Evolutionary conservation across 92 coral and sea anemone genomes (phyloP).

Genomic region (Palythoa grandis): DNA sequence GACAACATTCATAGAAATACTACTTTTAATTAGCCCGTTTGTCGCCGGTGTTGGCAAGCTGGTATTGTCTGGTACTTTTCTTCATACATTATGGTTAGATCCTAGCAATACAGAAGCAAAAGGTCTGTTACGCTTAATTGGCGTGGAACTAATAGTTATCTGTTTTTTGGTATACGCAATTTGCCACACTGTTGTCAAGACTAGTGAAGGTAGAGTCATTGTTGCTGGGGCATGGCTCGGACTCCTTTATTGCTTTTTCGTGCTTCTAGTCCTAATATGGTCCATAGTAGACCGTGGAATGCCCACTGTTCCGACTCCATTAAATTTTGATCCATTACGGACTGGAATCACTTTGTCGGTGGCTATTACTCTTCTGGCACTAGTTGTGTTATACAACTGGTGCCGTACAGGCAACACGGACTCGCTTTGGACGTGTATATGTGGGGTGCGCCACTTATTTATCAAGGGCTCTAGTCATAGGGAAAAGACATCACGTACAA

Average conservation of each 20-base stretch:
- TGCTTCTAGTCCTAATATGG: constrained; percentile 21
- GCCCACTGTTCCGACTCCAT: neutral
- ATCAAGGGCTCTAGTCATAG: neutral
- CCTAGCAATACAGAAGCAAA: constrained; percentile 25
- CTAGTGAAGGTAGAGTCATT: constrained; percentile 17
- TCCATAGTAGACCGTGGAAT: neutral
- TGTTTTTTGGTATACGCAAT: constrained; percentile 18
- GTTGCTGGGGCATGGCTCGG: constrained; percentile 8
- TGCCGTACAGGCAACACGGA: neutral
- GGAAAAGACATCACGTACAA: constrained; percentile 22
- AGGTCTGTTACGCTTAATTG: constrained; percentile 13
- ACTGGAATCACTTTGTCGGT: constrained; percentile 15
- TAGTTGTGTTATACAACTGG: constrained; percentile 2
- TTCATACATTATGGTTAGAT: constrained; percentile 19
- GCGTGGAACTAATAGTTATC: constrained; percentile 27
- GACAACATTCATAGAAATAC: neutral
- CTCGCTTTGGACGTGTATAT: constrained; percentile 18
- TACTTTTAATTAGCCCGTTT: constrained; percentile 15
- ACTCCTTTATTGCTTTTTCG: constrained; percentile 20
- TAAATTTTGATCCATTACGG: constrained; percentile 21
- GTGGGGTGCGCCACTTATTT: constrained; percentile 24
- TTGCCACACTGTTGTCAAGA: constrained; percentile 29
- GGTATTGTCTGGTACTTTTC: constrained; percentile 31
- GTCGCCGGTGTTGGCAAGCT: constrained; percentile 33
- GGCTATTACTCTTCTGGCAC: neutral